Percentiles rank a stretch among this genome's conserved stretches.
Conservation (phyloP, 1,140 invertebrate species). For the Dryas iulia region DNA sequence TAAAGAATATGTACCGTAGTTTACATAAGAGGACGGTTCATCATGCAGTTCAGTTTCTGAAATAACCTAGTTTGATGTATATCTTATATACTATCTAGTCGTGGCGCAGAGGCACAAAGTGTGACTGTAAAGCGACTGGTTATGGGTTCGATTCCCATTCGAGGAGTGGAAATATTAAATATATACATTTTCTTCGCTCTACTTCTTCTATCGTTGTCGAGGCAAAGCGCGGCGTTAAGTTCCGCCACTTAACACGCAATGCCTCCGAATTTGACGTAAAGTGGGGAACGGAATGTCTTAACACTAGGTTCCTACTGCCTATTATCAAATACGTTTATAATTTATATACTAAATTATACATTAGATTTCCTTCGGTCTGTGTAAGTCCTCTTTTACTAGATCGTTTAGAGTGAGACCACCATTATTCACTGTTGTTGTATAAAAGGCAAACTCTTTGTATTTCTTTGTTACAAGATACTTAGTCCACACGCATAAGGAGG, state of each 20-base stretch:
- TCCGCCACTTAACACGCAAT: too few relatives aligned
- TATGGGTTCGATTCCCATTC: too few relatives aligned
- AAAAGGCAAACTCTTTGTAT: constrained; percentile 35
- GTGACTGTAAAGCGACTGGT: too few relatives aligned
- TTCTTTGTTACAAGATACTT: constrained; percentile 31
- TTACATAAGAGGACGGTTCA: background rate
- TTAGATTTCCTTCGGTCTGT: constrained; percentile 13
- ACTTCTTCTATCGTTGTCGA: too few relatives aligned
- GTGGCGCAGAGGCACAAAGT: too few relatives aligned
- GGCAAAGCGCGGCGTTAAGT: too few relatives aligned
- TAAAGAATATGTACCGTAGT: constrained; percentile 19
- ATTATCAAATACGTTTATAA: background rate
- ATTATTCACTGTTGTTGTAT: constrained; percentile 28
- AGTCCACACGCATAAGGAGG: constrained; percentile 23
- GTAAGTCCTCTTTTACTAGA: constrained; percentile 25
- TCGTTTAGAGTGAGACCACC: constrained; percentile 29
- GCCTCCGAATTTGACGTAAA: too few relatives aligned
- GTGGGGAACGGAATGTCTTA: too few relatives aligned
- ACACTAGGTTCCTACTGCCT: background rate
- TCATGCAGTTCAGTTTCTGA: background rate
- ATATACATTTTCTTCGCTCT: too few relatives aligned
- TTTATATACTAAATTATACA: background rate
- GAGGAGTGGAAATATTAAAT: too few relatives aligned
- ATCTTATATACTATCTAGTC: too few relatives aligned
- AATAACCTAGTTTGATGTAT: too few relatives aligned